These are phyloP conservation scores for Lagenorhynchus albirostris DNA, from an alignment of 2,113 vertebrate genomes.

Conservation along the genomic window DNA sequence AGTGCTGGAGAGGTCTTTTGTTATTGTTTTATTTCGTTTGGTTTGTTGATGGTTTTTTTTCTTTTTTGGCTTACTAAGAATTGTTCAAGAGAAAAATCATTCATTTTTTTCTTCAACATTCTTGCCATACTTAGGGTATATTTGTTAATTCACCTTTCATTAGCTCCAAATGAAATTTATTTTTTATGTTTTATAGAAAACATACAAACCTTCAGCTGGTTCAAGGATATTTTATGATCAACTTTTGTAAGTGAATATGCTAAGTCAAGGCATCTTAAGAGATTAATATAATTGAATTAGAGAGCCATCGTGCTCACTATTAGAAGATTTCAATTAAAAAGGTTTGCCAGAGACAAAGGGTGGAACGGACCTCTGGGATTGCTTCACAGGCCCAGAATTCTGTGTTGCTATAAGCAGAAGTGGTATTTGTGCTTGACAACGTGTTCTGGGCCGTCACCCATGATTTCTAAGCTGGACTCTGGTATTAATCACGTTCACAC, in stretches of 20 bases:
- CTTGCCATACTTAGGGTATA: background rate
- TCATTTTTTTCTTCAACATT: background rate
- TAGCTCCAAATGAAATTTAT: background rate
- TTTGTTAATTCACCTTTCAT: background rate
- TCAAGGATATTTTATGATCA: background rate
- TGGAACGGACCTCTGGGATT: background rate
- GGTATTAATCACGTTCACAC: background rate
- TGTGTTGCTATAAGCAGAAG: background rate
- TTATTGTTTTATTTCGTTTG: background rate
- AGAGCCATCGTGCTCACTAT: background rate
- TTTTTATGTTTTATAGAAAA: background rate
- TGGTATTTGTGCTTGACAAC: background rate
- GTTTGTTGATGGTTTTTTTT: background rate
- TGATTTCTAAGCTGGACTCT: background rate
- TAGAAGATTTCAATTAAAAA: background rate
- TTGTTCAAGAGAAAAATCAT: background rate
- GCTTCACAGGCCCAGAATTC: accelerated
- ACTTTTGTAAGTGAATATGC: slow-evolving; percentile 18
- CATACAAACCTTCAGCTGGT: background rate
- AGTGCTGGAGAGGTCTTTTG: background rate
- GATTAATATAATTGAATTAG: background rate
- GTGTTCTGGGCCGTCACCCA: background rate
- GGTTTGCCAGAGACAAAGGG: background rate
- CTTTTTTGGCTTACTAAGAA: background rate
- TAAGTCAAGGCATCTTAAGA: background rate